Base-by-base conservation (phyloP, 1,140 invertebrate genomes). In the Conus betulinus region DNA sequence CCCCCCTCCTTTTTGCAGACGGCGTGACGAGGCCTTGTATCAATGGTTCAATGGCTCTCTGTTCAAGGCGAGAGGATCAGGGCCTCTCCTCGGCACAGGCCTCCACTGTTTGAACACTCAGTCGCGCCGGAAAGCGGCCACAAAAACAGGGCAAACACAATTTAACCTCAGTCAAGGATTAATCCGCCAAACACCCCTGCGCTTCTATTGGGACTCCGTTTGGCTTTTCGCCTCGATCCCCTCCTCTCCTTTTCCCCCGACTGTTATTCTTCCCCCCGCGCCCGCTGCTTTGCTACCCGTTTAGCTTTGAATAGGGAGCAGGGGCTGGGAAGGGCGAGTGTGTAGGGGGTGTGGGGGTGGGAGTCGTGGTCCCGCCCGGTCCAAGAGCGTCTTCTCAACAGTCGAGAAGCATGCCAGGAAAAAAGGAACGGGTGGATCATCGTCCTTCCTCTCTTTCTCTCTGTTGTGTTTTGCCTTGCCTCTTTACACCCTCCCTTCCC, bases 141-240 rank as follows among this genome's bases (percentile, higher is more conserved):
- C 82, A 84, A 84, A 84, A 84, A 84, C 82, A 84, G 82, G n/a
- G 82, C 82, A 84, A 84, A 84, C 82, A 84, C 82, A 84, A 84
- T 84, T 84, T 84, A 84, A 63, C 82, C 82, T 84, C 55, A 84
- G 82, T 63, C 82, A 84, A 84, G 82, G 27, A 84, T 84, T 84
- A 84, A 84, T 84, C 82, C 82, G 20, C 55, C 82, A 84, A 84
- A 84, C 55, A 84, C 82, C 82, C 82, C 13, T 10, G 55, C n/a
- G 55, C 27, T 84, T 84, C 82, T 63, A 84, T 84, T 84, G 82
- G 82, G 53, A 63, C 82, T 57, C 8, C 55, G 82, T 25, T 84
- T 84, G 82, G 82, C 82, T 84, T 84, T 84, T 63, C 78, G 82
- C 82, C 82, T 53, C 78, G 8, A 53, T 53, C 78, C 52, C 39